Evolutionary conservation across 1,140 invertebrate species (phyloP).

Genomic region (Drosophila ercepeae): DNA sequence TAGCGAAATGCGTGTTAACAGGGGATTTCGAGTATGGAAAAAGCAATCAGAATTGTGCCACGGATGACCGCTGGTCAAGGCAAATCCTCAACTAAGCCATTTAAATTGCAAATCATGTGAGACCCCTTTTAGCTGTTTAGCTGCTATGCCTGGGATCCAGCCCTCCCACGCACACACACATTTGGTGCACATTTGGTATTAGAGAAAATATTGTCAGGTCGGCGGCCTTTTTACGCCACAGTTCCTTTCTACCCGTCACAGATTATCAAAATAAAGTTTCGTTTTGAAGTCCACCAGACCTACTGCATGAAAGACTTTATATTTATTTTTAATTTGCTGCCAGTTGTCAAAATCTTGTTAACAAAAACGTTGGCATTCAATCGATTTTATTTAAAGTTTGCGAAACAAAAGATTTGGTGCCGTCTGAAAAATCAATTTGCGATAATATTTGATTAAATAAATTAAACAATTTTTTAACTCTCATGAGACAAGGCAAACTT

Average conservation of each 20-base stretch:
- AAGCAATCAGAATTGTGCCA: slow-evolving; percentile 39
- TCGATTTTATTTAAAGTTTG: too few relatives aligned
- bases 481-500: neutral
- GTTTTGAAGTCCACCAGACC: slow-evolving; percentile 30
- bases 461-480: neutral
- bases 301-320: slow-evolving; percentile 34
- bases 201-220: slow-evolving; percentile 46
- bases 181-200: slow-evolving; percentile 3
- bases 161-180: slow-evolving; percentile 3
- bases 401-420: neutral
- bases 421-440: neutral
- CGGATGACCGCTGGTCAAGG: slow-evolving; percentile 37
- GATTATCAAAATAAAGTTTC: slow-evolving; percentile 43
- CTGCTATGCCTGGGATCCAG: slow-evolving; percentile 6
- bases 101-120: slow-evolving; percentile 59
- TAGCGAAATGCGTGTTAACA: slow-evolving; percentile 27
- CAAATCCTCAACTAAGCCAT: slow-evolving; percentile 54
- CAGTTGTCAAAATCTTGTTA: slow-evolving; percentile 23
- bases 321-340: slow-evolving; percentile 53
- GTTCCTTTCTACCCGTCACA: slow-evolving; percentile 46
- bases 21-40: slow-evolving; percentile 21
- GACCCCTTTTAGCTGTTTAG: slow-evolving; percentile 40
- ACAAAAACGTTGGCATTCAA: neutral
- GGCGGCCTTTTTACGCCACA: slow-evolving; percentile 41
- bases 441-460: neutral